Evolutionary conservation across 92 coral and sea anemone genomes (phyloP), one percentile per base, ranked within the genome.

Genomic region (Phymanthus crucifer): DNA sequence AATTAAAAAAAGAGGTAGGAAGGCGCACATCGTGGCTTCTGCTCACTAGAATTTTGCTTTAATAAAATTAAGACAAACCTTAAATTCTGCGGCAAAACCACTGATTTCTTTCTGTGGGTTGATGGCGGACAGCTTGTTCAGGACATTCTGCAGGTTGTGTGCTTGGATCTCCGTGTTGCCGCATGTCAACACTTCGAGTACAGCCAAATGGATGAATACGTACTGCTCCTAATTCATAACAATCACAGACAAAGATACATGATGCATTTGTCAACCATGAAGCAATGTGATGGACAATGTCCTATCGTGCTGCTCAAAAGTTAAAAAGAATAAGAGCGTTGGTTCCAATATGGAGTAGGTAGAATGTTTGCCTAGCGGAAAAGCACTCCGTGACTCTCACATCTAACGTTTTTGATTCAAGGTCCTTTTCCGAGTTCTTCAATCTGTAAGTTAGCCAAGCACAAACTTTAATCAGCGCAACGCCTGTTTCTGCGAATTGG

Each of bases 101-200:
- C 86, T 74, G 40, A 69, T 37, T 19, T 85, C 75, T 52, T 82
- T 58, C 3, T 78, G n/a, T 74, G 45, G 80, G 10, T 84, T 77
- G 46, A 70, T 73, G 21, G 72, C 66, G 21, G 87, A 40, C n/a
- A 84, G 83, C 34, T 82, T 79, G 66, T 80, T 85, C 69, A 84
- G 70, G 57, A 61, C 32, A 29, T 68, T 43, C 29, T 32, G 64
- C 38, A 88, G 31, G 58, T 88, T 77, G 32, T 79, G 82, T 7
- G 80, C 83, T 72, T 13, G 56, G 66, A 84, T 80, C 80, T 88
- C 91, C 34, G 91, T 88, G 50, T 83, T 79, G 11, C 93, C 93
- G 78, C 90, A 83, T 0, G 82, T 70, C 24, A 89, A 66, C 3
- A 81, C 80, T 72, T 83, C 89, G 64, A 85, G 80, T 24, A 89